Evolutionary conservation across 2,888 invertebrate genomes (phyloP), one percentile per base, ranked within the genome.

Genomic region (Rhyacophila evoluta): DNA sequence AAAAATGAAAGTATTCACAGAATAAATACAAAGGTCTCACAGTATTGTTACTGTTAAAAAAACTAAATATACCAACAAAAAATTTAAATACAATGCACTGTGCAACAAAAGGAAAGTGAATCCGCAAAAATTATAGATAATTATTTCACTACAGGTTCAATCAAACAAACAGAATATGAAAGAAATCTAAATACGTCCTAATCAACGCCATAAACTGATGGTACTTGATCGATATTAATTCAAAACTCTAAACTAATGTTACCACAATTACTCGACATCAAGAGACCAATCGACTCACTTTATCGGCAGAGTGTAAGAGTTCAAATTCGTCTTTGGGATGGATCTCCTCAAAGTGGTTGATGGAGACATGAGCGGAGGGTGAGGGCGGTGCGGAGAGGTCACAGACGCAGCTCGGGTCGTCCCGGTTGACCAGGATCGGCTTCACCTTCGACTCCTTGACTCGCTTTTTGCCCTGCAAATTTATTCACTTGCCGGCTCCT

Each of bases 281-380:
- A n/a, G n/a, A n/a, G n/a, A 33, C 29, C 37, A 55, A 25, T 25
- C n/a, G 37, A 80, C 81, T 81, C 81, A 82, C 81, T 78, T 77
- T 81, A 37, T 81, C 81, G 83, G 88, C 83, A 72, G 88, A 87
- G 82, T 89, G 89, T 85, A 89, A 86, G 84, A 89, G 86, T 84
- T 89, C 90, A 85, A 89, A 88, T 83, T 95, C 95, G 89, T 96
- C 96, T 90, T 95, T 96, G 74, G 96, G 96, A 83, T 92, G 93
- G 86, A 92, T 93, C 85, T 92, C 90, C 85, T 95, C 94, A 88
- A 95, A 95, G 87, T 94, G 93, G 91, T 95, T 96, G 72, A 88
- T 85, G 72, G 89, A 83, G 79, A n/a, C n/a, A n/a, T 91, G 86
- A 12, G 38, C 10, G 68, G 86, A 86, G 78, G 86, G 85, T 72